A percentile compares a stretch with the other conserved stretches of the same genome.
Evolutionary conservation across 2,888 invertebrate genomes (phyloP).

Genomic region (Aplocera efformata): DNA sequence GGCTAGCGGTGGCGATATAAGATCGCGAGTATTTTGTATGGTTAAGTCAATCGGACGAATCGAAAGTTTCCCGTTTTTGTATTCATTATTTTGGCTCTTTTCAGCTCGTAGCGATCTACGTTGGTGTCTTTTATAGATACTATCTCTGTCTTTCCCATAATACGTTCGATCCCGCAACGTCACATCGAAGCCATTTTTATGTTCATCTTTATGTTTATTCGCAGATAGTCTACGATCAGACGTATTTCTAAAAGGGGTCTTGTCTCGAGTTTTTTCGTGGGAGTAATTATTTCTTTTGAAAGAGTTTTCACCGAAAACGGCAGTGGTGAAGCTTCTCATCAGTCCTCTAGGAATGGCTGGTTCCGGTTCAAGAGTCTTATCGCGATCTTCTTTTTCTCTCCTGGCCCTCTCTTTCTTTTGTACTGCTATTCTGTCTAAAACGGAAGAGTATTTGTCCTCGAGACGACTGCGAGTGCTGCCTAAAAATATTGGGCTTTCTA

Average conservation of each 20-base stretch:
- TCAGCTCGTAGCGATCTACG: constrained; percentile 81
- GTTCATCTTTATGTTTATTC: constrained; percentile 59
- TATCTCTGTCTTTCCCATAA: constrained; percentile 73
- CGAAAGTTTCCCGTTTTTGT: constrained; percentile 67
- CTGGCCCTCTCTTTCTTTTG: constrained; percentile 78
- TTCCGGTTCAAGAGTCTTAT: constrained; percentile 86
- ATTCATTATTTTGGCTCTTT: constrained; percentile 82
- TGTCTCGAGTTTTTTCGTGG: constrained; percentile 81
- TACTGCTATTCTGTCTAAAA: constrained; percentile 85
- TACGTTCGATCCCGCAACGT: constrained; percentile 49
- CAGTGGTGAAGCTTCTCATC: constrained; percentile 86
- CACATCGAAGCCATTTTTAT: constrained; percentile 63
- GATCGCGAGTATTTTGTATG: constrained; percentile 72
- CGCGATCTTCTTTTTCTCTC: constrained; percentile 80
- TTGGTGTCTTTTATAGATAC: constrained; percentile 72
- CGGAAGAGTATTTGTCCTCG: constrained; percentile 89
- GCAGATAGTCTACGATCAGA: constrained; percentile 65
- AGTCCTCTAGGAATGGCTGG: constrained; percentile 68
- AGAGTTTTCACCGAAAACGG: constrained; percentile 85
- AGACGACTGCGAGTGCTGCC: constrained; percentile 84
- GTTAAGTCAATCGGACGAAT: constrained; percentile 79
- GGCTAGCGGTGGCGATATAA: constrained; percentile 73
- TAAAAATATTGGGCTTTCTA: constrained; percentile 60
- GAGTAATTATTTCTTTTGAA: constrained; percentile 77
- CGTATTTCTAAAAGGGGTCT: constrained; percentile 82